Percentiles rank a stretch among this genome's conserved stretches.
phyloP scores from a whole-genome alignment of 2,113 vertebrate species.

The Rhegmatorhina hoffmannsi region DNA sequence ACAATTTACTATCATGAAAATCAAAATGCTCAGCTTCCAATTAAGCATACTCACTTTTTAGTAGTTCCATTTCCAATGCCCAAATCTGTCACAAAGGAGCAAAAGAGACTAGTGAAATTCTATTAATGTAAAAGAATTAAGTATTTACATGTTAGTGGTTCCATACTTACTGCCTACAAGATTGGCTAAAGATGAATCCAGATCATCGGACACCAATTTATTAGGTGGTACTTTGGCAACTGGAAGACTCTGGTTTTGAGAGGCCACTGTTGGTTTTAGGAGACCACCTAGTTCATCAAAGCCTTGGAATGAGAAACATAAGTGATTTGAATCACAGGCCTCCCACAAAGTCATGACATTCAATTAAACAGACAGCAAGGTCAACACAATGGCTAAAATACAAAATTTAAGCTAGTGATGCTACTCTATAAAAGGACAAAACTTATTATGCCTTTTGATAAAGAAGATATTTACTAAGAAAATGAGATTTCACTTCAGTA shows the following conservation, averaged over 20 bases:
- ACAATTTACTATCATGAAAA: neutral
- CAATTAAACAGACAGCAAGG: neutral
- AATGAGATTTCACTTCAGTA: neutral
- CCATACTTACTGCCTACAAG: conserved; percentile 93
- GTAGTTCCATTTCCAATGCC: conserved; percentile 97
- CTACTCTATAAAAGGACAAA: neutral
- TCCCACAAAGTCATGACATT: neutral
- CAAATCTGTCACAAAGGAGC: conserved; percentile 80
- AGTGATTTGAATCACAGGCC: neutral
- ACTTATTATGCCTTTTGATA: neutral
- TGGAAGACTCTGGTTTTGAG: conserved; percentile 86
- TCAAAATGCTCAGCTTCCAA: neutral
- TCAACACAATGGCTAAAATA: neutral
- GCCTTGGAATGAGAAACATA: conserved; percentile 75
- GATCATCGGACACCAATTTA: conserved; percentile 91
- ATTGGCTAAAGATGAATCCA: conserved; percentile 95
- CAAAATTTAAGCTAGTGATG: neutral
- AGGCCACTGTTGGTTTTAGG: conserved; percentile 93
- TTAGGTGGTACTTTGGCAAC: conserved; percentile 82
- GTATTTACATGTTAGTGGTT: neutral
- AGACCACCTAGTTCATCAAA: conserved; percentile 93
- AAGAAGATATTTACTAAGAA: neutral
- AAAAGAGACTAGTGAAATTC: conserved; percentile 31
- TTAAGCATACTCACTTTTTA: conserved; percentile 88
- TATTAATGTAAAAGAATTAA: neutral